Percentiles rank a stretch among this genome's conserved stretches.
phyloP scores from a whole-genome alignment of 1,140 invertebrate genomes.

The Hetaerina americana region DNA sequence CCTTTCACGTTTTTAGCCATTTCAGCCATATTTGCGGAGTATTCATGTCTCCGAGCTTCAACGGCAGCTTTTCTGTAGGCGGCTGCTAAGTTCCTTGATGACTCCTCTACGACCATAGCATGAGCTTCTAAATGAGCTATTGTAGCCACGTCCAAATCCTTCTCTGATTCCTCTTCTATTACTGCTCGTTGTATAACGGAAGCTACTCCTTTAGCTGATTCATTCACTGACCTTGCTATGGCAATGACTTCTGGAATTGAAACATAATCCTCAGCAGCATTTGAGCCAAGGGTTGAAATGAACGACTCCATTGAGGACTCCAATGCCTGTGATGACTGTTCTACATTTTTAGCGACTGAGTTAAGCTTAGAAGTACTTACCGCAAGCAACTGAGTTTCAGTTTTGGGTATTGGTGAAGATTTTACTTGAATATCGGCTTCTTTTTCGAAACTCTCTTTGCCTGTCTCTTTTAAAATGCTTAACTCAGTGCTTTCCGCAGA shows the following conservation, averaged over 20 bases:
- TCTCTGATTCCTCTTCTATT: background rate
- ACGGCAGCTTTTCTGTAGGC: background rate
- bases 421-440: too few relatives aligned
- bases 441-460: too few relatives aligned
- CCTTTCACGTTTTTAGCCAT: background rate
- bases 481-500: too few relatives aligned
- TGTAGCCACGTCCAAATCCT: background rate
- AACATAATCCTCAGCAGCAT: too few relatives aligned
- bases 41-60: background rate
- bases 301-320: too few relatives aligned
- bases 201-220: background rate
- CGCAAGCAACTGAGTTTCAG: too few relatives aligned
- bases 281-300: too few relatives aligned
- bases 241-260: too few relatives aligned
- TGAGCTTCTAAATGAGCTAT: background rate
- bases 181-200: background rate
- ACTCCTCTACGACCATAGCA: background rate
- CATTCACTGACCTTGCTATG: background rate
- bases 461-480: too few relatives aligned
- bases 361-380: conserved; percentile 19
- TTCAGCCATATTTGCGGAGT: background rate
- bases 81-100: background rate
- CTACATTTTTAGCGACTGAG: conserved; percentile 26
- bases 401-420: too few relatives aligned
- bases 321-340: too few relatives aligned